A percentile compares a stretch with the other conserved stretches of the same genome.
These are phyloP conservation scores for Chrysogorgia sp. DNA, from an alignment of 92 coral and sea anemone species.

Conservation along the genomic window DNA sequence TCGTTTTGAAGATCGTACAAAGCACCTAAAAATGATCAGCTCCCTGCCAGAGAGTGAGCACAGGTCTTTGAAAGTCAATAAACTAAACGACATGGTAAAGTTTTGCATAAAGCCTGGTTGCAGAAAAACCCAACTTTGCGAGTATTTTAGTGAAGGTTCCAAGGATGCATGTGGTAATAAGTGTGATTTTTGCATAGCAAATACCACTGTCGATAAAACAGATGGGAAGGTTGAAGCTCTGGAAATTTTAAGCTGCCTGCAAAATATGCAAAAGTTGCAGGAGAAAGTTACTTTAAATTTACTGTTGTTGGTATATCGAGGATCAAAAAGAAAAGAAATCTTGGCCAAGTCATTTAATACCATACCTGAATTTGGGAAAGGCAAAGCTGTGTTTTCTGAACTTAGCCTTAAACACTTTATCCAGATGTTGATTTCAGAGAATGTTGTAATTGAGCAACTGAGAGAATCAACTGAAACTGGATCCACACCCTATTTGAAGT, in stretches of 20 bases:
- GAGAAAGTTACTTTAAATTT: slow-evolving; percentile 41
- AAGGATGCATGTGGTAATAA: slow-evolving; percentile 25
- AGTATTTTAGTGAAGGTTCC: slow-evolving; percentile 45
- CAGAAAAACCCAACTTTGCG: slow-evolving; percentile 44
- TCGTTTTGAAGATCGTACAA: slow-evolving; percentile 67
- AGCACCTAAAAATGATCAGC: slow-evolving; percentile 52
- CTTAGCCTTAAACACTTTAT: slow-evolving; percentile 21
- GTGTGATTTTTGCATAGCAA: slow-evolving; percentile 41
- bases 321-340: slow-evolving; percentile 56
- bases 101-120: slow-evolving; percentile 58
- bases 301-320: slow-evolving; percentile 47
- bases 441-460: slow-evolving; percentile 44
- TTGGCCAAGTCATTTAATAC: slow-evolving; percentile 39
- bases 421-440: slow-evolving; percentile 44
- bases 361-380: slow-evolving; percentile 52
- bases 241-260: slow-evolving; percentile 45
- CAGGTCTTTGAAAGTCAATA: slow-evolving; percentile 25
- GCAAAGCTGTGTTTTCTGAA: slow-evolving; percentile 45
- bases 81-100: slow-evolving; percentile 57
- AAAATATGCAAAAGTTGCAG: slow-evolving; percentile 49
- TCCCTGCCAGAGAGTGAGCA: slow-evolving; percentile 55
- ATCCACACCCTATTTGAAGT: not conserved
- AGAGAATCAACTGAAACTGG: slow-evolving; percentile 45
- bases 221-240: slow-evolving; percentile 56
- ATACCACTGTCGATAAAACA: slow-evolving; percentile 1